phyloP scores from a whole-genome alignment of 2,888 invertebrate species.

The Ceriagrion tenellum region DNA sequence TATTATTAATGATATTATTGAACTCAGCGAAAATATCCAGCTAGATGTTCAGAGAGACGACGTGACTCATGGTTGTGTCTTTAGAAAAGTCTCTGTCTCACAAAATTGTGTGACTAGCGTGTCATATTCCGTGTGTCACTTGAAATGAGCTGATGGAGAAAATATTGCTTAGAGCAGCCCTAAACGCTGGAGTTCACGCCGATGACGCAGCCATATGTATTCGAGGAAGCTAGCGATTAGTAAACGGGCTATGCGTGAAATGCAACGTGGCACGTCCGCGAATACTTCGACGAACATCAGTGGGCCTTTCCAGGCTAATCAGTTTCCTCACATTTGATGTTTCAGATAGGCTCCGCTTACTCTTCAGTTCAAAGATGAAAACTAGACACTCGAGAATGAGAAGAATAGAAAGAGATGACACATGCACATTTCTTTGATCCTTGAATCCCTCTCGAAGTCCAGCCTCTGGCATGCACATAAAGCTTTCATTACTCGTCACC shows the following conservation, averaged over 20 bases:
- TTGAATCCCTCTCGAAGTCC: too few species aligned
- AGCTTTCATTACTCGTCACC: too few species aligned
- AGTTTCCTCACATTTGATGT: too few species aligned
- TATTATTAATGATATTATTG: too few species aligned
- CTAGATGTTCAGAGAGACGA: too few species aligned
- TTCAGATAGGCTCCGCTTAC: too few species aligned
- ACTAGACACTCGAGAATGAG: not conserved
- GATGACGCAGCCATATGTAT: not conserved
- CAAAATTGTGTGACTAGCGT: not conserved
- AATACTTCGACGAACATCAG: not conserved
- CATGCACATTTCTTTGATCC: not conserved
- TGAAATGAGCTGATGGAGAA: not conserved
- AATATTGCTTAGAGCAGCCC: not conserved
- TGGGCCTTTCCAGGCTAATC: not conserved
- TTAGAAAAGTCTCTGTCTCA: too few species aligned
- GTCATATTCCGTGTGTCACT: not conserved
- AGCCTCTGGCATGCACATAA: too few species aligned
- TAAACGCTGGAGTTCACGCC: not conserved
- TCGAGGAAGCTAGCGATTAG: not conserved
- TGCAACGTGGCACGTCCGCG: not conserved
- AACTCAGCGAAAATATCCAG: too few species aligned
- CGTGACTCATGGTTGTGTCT: too few species aligned
- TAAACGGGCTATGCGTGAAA: not conserved
- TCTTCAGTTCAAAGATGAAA: not conserved
- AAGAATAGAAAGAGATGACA: not conserved